Percentiles rank a stretch among this genome's conserved stretches.
phyloP scores from a whole-genome alignment of 2,113 vertebrate species.

The Zosterops pallidus region DNA sequence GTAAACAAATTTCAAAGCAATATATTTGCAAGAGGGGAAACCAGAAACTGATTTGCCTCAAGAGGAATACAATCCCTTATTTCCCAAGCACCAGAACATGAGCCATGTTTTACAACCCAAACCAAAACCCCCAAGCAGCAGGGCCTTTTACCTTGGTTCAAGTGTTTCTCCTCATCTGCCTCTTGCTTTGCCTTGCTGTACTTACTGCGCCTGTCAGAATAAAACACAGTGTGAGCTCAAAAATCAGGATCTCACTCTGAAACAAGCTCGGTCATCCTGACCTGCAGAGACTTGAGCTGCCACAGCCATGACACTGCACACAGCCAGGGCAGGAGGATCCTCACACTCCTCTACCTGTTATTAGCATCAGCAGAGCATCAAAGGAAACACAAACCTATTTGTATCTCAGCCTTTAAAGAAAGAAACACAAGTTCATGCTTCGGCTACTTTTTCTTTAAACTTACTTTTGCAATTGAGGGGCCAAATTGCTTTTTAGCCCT shows the following conservation, averaged over 20 bases:
- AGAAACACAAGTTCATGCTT: not conserved
- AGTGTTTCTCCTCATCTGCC: constrained; percentile 94
- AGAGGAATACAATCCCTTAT: not conserved
- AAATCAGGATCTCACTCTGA: not conserved
- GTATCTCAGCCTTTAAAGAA: not conserved
- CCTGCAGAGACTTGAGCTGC: constrained; percentile 34
- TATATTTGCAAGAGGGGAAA: not conserved
- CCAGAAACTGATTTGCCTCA: not conserved
- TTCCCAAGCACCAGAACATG: not conserved
- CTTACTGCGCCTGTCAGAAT: constrained; percentile 86
- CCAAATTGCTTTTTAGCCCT: not conserved
- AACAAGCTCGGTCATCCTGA: not conserved
- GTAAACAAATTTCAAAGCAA: not conserved
- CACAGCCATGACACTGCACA: not conserved
- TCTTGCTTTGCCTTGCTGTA: constrained; percentile 98
- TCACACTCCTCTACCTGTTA: not conserved
- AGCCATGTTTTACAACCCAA: not conserved
- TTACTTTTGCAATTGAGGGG: not conserved
- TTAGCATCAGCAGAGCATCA: not conserved
- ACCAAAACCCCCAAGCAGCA: not conserved
- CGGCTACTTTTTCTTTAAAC: not conserved
- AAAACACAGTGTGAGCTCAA: constrained; percentile 32
- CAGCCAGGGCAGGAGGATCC: not conserved
- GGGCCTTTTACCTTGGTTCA: constrained; percentile 87
- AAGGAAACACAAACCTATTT: not conserved